Conservation (phyloP, 2,797 vertebrate genomes). For the Staurois parvus region DNA sequence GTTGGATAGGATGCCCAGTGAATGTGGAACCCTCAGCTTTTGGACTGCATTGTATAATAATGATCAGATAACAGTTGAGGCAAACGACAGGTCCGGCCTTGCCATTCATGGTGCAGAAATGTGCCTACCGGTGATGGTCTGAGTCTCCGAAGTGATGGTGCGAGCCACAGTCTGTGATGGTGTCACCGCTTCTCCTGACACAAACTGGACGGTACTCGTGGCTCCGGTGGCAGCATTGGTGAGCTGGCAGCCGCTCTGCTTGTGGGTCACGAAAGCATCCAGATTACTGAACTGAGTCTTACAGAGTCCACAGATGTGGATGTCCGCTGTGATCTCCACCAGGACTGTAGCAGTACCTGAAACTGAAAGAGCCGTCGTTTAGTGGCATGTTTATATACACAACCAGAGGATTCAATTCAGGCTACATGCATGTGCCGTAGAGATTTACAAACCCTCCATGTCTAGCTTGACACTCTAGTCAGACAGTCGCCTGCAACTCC, state of each 20-base stretch:
- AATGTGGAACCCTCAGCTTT: no score
- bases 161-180: constrained; percentile 65
- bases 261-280: constrained; percentile 92
- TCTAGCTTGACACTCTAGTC: no score
- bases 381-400: no score
- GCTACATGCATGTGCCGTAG: no score
- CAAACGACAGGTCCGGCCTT: no score
- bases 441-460: no score
- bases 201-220: constrained; percentile 76
- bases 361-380: constrained; percentile 64
- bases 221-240: constrained; percentile 69
- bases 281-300: constrained; percentile 95
- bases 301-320: constrained; percentile 97
- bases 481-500: no score
- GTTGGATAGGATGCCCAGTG: no score
- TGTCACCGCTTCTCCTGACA: constrained; percentile 74
- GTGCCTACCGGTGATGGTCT: constrained; percentile 83
- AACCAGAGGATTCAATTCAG: no score
- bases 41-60: no score
- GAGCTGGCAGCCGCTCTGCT: constrained; percentile 90
- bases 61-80: no score
- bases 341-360: constrained; percentile 82
- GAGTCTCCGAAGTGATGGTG: constrained; percentile 78
- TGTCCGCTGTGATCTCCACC: constrained; percentile 91
- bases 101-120: neutral